Conservation (phyloP, 53 echinoderm and acorn worm species). For the Actinopyga echinites region DNA sequence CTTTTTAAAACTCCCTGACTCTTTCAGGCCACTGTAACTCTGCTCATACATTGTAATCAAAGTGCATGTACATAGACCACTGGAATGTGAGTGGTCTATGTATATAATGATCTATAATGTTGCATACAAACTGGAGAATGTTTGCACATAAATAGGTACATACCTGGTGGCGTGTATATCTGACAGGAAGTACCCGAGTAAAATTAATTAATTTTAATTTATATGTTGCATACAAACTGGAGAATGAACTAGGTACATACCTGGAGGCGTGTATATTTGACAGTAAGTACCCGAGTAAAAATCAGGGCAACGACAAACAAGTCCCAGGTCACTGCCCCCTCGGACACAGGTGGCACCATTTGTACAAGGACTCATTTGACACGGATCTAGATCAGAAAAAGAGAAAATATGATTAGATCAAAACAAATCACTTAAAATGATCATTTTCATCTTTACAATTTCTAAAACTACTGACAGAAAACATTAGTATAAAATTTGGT, state of each 20-base stretch:
- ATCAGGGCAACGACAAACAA: slow-evolving; percentile 54
- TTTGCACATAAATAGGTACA: slow-evolving; percentile 12
- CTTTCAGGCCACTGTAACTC: too few relatives aligned
- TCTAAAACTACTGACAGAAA: too few relatives aligned
- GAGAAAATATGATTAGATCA: too few relatives aligned
- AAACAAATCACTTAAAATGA: too few relatives aligned
- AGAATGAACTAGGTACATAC: slow-evolving; percentile 33
- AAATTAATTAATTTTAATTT: too few relatives aligned
- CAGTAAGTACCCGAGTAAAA: slow-evolving; percentile 73
- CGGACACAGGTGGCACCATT: slow-evolving; percentile 40
- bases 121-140: neutral
- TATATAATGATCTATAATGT: too few relatives aligned
- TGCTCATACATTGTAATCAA: too few relatives aligned
- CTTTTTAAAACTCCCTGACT: too few relatives aligned
- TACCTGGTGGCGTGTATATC: slow-evolving; percentile 67
- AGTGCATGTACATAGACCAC: too few relatives aligned
- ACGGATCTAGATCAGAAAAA: slow-evolving; percentile 23
- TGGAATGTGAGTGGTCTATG: too few relatives aligned
- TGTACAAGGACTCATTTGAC: slow-evolving; percentile 34
- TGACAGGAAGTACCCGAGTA: slow-evolving; percentile 78
- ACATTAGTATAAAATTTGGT: too few relatives aligned
- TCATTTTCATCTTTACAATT: too few relatives aligned
- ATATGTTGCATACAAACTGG: neutral
- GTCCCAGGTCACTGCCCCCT: neutral
- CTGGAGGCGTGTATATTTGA: slow-evolving; percentile 62